Evolutionary conservation across 1,140 invertebrate genomes (phyloP).

Genomic region (Drosophila sturtevanti): DNA sequence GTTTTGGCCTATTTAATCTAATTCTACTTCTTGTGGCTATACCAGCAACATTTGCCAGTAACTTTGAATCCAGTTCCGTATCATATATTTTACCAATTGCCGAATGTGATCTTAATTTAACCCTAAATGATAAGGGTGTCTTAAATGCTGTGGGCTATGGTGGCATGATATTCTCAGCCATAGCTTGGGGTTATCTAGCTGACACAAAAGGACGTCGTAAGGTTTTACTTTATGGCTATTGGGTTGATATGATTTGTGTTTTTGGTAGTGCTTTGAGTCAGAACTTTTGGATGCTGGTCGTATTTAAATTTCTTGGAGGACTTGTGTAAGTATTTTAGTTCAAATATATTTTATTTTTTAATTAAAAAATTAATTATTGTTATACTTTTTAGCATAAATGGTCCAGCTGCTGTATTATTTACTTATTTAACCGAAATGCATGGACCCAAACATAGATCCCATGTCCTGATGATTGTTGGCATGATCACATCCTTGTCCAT

Average conservation of each 20-base stretch:
- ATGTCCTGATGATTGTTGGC: slow-evolving; percentile 86
- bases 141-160: slow-evolving; percentile 87
- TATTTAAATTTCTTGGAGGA: slow-evolving; percentile 90
- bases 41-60: slow-evolving; percentile 86
- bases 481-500: slow-evolving; percentile 85
- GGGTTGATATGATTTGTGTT: slow-evolving; percentile 87
- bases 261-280: slow-evolving; percentile 88
- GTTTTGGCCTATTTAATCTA: slow-evolving; percentile 87
- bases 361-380: not conserved
- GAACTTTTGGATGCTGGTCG: slow-evolving; percentile 87
- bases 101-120: slow-evolving; percentile 88
- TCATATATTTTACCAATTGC: slow-evolving; percentile 88
- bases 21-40: slow-evolving; percentile 85
- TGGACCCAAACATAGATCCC: slow-evolving; percentile 85
- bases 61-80: slow-evolving; percentile 87
- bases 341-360: not conserved
- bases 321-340: slow-evolving; percentile 89
- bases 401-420: slow-evolving; percentile 88
- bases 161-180: slow-evolving; percentile 92
- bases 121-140: slow-evolving; percentile 87
- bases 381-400: slow-evolving; percentile 85
- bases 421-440: slow-evolving; percentile 89
- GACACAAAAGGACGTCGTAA: slow-evolving; percentile 89
- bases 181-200: slow-evolving; percentile 91
- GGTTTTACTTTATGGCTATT: slow-evolving; percentile 88